These are phyloP conservation scores for Drymodes brunneopygia DNA, from an alignment of 2,113 vertebrate genomes.

Conservation along the genomic window DNA sequence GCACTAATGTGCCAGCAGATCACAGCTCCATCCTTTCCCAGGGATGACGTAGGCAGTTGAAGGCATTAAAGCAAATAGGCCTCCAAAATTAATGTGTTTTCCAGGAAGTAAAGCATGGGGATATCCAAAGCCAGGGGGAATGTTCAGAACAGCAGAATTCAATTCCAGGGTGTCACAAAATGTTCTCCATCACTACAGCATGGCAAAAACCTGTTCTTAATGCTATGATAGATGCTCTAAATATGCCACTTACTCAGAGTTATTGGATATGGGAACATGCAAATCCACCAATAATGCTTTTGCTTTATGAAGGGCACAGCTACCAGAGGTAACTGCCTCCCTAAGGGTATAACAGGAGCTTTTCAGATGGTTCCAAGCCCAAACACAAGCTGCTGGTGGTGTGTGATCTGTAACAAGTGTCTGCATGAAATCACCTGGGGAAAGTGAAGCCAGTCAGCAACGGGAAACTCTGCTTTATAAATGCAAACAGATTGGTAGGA, in stretches of 20 bases:
- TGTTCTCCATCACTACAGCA: background rate
- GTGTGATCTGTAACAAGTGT: background rate
- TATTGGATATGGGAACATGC: constrained; percentile 11
- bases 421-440: background rate
- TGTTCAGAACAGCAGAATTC: background rate
- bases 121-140: background rate
- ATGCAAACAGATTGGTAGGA: background rate
- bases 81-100: background rate
- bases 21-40: background rate
- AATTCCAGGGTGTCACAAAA: background rate
- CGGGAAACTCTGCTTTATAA: rapidly evolving
- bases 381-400: background rate
- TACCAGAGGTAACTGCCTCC: background rate
- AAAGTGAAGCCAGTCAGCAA: background rate
- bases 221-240: constrained; percentile 3
- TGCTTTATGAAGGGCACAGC: background rate
- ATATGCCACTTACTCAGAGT: background rate
- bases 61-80: background rate
- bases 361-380: background rate
- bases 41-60: background rate
- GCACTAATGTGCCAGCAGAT: background rate
- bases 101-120: background rate
- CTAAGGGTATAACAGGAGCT: background rate
- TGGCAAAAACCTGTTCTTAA: constrained; percentile 19
- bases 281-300: background rate